phyloP scores from a whole-genome alignment of 2,113 vertebrate genomes.

The Hyla sarda region DNA sequence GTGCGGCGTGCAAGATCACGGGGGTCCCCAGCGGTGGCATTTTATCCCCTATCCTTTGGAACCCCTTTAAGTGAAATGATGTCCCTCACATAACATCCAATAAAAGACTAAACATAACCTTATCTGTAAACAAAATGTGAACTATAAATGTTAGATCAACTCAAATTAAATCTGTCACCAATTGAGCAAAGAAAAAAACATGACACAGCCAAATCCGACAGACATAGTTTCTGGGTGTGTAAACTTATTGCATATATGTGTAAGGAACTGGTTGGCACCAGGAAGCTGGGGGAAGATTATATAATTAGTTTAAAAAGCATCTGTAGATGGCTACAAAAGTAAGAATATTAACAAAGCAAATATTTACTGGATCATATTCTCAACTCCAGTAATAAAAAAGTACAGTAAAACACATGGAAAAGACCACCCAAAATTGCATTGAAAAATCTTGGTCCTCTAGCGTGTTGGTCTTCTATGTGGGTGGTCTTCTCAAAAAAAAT shows the following conservation, averaged over 20 bases:
- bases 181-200: background rate
- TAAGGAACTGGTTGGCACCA: background rate
- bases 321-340: no score
- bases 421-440: no score
- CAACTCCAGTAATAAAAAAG: no score
- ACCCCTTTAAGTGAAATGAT: no score
- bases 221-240: slow-evolving; percentile 1
- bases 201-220: background rate
- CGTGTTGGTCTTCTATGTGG: no score
- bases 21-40: no score
- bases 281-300: background rate
- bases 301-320: background rate
- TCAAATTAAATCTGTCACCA: background rate
- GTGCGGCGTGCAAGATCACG: no score
- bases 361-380: no score
- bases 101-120: background rate
- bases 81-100: background rate
- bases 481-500: no score
- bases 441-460: no score
- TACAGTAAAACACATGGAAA: no score
- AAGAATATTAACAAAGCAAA: background rate
- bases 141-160: background rate
- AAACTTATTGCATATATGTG: background rate
- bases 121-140: background rate
- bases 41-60: no score